Evolutionary conservation across 2,797 vertebrate species (phyloP).

Genomic region (Gambelia wislizenii): DNA sequence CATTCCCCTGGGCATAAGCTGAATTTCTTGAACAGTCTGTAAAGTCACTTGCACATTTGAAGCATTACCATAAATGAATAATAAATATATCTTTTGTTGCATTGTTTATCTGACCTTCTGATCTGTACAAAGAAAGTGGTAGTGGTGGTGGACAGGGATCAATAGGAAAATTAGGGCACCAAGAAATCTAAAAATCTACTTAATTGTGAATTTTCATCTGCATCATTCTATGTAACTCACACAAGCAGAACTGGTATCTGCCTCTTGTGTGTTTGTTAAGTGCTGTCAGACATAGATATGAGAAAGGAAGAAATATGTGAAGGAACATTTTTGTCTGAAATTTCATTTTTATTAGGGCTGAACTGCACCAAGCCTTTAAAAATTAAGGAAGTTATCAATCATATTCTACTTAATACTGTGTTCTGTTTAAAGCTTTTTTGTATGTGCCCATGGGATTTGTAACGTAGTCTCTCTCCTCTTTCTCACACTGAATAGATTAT

Average conservation of each 20-base stretch:
- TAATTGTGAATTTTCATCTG: not conserved
- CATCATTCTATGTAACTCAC: not conserved
- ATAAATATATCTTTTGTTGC: not conserved
- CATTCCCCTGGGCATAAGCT: not conserved
- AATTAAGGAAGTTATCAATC: not conserved
- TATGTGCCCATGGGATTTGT: not conserved
- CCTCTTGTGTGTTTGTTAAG: not conserved
- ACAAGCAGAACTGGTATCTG: not conserved
- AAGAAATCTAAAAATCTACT: constrained; percentile 13
- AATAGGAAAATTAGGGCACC: constrained; percentile 13
- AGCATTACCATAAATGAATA: not conserved
- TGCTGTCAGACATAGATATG: not conserved
- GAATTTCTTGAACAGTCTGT: not conserved
- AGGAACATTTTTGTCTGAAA: not conserved
- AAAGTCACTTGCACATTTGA: not conserved
- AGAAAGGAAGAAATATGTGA: not conserved
- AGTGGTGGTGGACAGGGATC: not conserved
- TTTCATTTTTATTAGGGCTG: constrained; percentile 2
- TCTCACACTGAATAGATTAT: not conserved
- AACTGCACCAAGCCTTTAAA: not conserved
- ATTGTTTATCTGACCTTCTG: not conserved
- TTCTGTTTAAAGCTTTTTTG: not conserved
- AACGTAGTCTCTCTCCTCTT: not conserved
- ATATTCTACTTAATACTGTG: not conserved
- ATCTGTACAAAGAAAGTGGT: not conserved